phyloP scores from a whole-genome alignment of 1,140 invertebrate species.

The Drosophila tani region DNA sequence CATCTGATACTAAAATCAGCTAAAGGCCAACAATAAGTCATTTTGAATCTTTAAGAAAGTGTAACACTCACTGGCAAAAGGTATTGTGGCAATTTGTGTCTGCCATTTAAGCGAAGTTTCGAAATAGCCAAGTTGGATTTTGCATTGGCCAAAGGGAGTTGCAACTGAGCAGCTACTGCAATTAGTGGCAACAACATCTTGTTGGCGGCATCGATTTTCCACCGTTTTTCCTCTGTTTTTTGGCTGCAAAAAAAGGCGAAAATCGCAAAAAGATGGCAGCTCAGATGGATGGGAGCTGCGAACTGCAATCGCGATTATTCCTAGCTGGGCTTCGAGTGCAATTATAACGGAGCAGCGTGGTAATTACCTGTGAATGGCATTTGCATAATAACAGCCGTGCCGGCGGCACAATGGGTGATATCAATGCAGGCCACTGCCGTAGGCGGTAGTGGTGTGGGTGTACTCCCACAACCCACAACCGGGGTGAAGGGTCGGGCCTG shows the following conservation, averaged over 20 bases:
- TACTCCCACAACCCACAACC: too few relatives aligned
- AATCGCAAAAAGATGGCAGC: constrained; percentile 27
- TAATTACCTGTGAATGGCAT: constrained; percentile 84
- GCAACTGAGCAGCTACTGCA: constrained; percentile 43
- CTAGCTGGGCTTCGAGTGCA: constrained; percentile 82
- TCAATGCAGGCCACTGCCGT: constrained; percentile 28
- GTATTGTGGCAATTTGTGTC: constrained; percentile 2
- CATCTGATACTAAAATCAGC: not conserved
- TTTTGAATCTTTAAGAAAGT: constrained; percentile 3
- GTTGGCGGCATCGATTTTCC: constrained; percentile 70
- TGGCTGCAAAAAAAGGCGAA: not conserved
- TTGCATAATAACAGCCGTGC: constrained; percentile 75
- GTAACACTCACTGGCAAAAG: not conserved
- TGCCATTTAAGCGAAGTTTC: constrained; percentile 28
- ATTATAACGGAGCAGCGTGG: constrained; percentile 84
- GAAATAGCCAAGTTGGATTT: constrained; percentile 25
- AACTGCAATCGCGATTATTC: constrained; percentile 81
- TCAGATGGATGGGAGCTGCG: constrained; percentile 28
- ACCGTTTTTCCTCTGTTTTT: constrained; percentile 15
- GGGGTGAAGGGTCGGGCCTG: not conserved
- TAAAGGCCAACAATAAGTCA: not conserved
- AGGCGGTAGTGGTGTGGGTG: not conserved
- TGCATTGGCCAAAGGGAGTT: constrained; percentile 54
- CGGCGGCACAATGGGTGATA: constrained; percentile 52
- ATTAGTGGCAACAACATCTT: constrained; percentile 63